phyloP scores from a whole-genome alignment of 2,888 invertebrate genomes.

The Oxystoma pomonae region DNA sequence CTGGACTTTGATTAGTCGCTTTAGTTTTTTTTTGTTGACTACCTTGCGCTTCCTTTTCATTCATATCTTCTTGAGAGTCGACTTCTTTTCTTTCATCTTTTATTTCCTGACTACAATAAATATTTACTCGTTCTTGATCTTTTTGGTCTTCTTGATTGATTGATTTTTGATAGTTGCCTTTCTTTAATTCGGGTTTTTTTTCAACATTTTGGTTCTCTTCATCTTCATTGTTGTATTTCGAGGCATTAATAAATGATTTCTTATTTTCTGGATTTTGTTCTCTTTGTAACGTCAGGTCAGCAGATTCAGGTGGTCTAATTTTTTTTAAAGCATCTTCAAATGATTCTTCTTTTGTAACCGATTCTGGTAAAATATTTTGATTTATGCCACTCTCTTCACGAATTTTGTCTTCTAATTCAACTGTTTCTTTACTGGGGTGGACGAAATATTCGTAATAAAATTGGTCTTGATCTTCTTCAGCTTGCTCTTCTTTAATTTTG shows the following conservation, averaged over 20 bases:
- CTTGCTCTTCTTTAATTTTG: neutral
- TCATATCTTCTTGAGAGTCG: neutral
- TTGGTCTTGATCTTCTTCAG: neutral
- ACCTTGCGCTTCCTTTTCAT: neutral
- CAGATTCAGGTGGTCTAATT: neutral
- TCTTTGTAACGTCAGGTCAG: neutral
- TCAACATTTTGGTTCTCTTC: neutral
- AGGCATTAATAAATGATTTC: neutral
- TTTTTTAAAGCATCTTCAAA: neutral
- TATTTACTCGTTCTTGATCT: no score
- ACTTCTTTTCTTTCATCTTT: neutral
- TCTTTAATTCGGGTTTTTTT: conserved; percentile 10
- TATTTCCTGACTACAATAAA: neutral
- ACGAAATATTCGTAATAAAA: neutral
- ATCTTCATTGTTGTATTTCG: neutral
- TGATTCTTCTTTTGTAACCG: neutral
- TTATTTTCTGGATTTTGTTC: neutral
- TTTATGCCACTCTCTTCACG: neutral
- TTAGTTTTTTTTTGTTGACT: neutral
- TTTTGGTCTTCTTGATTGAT: conserved; percentile 12
- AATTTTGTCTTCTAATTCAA: neutral
- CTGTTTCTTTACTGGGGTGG: neutral
- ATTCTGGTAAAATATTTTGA: neutral
- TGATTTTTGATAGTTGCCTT: conserved; percentile 15
- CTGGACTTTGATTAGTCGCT: neutral